These are phyloP conservation scores for Nothoprocta perdicaria DNA, from an alignment of 2,113 vertebrate species.

Conservation along the genomic window DNA sequence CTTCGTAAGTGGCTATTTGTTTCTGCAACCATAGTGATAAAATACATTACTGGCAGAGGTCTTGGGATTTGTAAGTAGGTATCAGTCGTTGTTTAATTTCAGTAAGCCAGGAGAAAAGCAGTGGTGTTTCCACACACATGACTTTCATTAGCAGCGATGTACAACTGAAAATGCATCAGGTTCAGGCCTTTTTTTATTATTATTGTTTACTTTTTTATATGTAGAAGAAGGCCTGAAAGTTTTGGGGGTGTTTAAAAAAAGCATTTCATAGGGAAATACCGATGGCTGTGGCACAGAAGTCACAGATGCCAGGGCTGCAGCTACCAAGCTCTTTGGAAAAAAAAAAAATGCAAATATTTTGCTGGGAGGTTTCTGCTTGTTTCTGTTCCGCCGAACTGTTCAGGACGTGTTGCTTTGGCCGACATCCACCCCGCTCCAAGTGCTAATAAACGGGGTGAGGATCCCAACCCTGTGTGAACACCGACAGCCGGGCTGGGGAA, in stretches of 20 bases:
- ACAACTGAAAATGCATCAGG: neutral
- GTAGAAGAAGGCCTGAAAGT: neutral
- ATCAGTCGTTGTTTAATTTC: slow-evolving; percentile 46
- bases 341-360: neutral
- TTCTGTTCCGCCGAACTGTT: neutral
- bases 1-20: slow-evolving; percentile 1
- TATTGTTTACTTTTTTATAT: neutral
- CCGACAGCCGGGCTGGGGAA: neutral
- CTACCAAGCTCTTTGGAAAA: neutral
- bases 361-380: neutral
- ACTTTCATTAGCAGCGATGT: neutral
- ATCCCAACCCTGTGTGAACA: neutral
- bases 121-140: slow-evolving; percentile 5
- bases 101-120: slow-evolving; percentile 33
- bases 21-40: slow-evolving; percentile 49
- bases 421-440: slow-evolving; percentile 3
- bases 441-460: neutral
- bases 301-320: neutral
- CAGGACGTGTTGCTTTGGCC: slow-evolving; percentile 18
- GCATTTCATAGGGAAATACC: neutral
- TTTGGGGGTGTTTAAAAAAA: neutral
- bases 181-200: neutral
- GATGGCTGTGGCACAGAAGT: neutral
- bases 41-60: slow-evolving; percentile 7
- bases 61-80: slow-evolving; percentile 14